phyloP scores from a whole-genome alignment of 2,797 vertebrate species.

The Petrocephalus sullivani region DNA sequence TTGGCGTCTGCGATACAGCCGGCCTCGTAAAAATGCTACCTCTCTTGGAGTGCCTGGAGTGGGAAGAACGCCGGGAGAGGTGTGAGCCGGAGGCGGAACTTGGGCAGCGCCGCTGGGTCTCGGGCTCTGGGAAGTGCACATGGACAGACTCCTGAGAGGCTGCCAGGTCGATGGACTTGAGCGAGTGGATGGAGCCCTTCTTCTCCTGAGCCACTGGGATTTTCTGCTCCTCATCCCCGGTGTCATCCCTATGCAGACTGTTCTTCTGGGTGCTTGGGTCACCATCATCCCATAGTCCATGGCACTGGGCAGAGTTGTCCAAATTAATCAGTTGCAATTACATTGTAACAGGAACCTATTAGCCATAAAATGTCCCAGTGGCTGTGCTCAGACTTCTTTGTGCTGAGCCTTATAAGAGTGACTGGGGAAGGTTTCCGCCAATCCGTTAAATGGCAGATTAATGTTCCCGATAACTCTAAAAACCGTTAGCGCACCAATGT shows the following conservation, averaged over 20 bases:
- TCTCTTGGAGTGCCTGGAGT: conserved; percentile 80
- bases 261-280: conserved; percentile 59
- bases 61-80: conserved; percentile 73
- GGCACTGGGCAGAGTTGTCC: conserved; percentile 65
- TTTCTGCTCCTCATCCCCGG: conserved; percentile 66
- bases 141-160: conserved; percentile 77
- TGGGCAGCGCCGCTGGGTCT: conserved; percentile 72
- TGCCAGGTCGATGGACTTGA: conserved; percentile 78
- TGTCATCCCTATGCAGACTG: conserved; percentile 59
- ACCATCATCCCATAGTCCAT: conserved; percentile 93
- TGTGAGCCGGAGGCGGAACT: conserved; percentile 77
- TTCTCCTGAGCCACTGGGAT: conserved; percentile 57
- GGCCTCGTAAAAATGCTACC: conserved; percentile 57
- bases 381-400: neutral
- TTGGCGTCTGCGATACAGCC: neutral
- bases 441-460: too few relatives aligned
- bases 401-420: neutral
- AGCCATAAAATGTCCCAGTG: neutral
- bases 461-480: neutral
- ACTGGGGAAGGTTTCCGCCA: neutral
- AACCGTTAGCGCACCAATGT: neutral
- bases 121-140: conserved; percentile 74
- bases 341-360: neutral
- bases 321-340: neutral
- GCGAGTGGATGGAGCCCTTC: conserved; percentile 69